Base-by-base conservation (phyloP, 2,113 vertebrate species). In the Centropus unirufus region DNA sequence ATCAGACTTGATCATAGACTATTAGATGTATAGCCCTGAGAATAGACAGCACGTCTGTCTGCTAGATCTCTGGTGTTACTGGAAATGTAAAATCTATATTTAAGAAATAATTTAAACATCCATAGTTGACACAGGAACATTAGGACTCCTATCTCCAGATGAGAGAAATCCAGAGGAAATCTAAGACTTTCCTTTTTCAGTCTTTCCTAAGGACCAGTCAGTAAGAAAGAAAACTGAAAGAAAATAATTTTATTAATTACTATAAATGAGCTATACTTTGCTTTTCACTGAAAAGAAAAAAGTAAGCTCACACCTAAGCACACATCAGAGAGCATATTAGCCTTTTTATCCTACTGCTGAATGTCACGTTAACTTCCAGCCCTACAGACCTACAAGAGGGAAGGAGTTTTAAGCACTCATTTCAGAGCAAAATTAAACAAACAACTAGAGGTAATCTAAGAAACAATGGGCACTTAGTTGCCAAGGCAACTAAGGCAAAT, bases 41-140 rank as follows among this genome's bases (percentile, higher is more conserved):
- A 89, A n/a, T 9, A 66, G 27, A 66, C 18, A 75, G 17, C 6
- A n/a, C 0, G 0, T 13, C 29, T 0, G 0, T 13, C 29, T 6
- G 0, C 40, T 69, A n/a, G 12, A 32, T 22, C 27, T 69, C 62
- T 76, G 58, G 9, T 57, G 14, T 42, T 54, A 44, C 3, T 3
- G 61, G 30, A 54, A n/a, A 72, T 14, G 42, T 1, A 42, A 19
- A 83, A 68, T 3, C 27, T 8, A 66, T 19, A 9, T 24, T 72
- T 36, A 44, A 82, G 23, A 55, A 73, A n/a, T 21, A 40, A 67
- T 34, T 82, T 46, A 86, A 74, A 32, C 7, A 40, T 61, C 73
- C 49, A n/a, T 24, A 51, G 17, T 9, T 44, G 47, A 39, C 6
- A 75, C 4, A 55, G 18, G 30, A 77, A 86, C 17, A 63, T 61